A percentile compares a stretch with the other conserved stretches of the same genome.
These are phyloP conservation scores for Nematostella vectensis DNA, from an alignment of 92 coral and sea anemone genomes.

Conservation along the genomic window DNA sequence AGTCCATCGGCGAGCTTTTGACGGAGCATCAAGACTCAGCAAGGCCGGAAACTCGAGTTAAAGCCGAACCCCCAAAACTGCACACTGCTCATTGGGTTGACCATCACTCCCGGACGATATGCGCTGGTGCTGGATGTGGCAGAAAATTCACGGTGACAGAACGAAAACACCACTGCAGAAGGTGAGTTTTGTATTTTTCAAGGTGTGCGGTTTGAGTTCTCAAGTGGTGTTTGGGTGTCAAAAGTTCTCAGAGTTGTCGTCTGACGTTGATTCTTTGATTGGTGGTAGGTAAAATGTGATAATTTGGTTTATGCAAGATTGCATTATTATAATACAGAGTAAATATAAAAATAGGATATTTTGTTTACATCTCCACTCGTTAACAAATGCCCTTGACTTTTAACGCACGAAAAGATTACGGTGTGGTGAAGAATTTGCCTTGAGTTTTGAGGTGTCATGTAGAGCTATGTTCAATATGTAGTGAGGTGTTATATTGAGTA, in stretches of 20 bases:
- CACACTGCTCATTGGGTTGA: slow-evolving; percentile 65
- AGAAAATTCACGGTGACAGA: slow-evolving; percentile 76
- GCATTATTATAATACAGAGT: too few relatives aligned
- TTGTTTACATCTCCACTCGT: too few relatives aligned
- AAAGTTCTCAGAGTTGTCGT: not conserved
- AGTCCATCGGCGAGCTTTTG: slow-evolving; percentile 60
- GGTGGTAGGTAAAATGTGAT: too few relatives aligned
- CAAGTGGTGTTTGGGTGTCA: not conserved
- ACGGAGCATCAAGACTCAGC: slow-evolving; percentile 52
- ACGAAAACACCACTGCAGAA: slow-evolving; percentile 90
- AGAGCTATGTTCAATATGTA: too few relatives aligned
- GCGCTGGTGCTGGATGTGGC: slow-evolving; percentile 43
- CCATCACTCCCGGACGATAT: slow-evolving; percentile 31
- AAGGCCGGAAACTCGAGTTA: slow-evolving; percentile 34
- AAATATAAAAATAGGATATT: too few relatives aligned
- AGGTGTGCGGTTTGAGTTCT: not conserved
- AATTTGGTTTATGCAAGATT: too few relatives aligned
- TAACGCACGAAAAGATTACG: too few relatives aligned
- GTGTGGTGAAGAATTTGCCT: too few relatives aligned
- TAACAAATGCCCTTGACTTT: too few relatives aligned
- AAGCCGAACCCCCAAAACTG: slow-evolving; percentile 31
- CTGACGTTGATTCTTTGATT: too few relatives aligned
- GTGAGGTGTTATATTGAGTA: too few relatives aligned
- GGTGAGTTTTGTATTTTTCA: slow-evolving; percentile 20
- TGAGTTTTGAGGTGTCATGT: too few relatives aligned